These are phyloP conservation scores for Calliopsis andreniformis DNA, from an alignment of 1,140 invertebrate genomes.

Conservation along the genomic window DNA sequence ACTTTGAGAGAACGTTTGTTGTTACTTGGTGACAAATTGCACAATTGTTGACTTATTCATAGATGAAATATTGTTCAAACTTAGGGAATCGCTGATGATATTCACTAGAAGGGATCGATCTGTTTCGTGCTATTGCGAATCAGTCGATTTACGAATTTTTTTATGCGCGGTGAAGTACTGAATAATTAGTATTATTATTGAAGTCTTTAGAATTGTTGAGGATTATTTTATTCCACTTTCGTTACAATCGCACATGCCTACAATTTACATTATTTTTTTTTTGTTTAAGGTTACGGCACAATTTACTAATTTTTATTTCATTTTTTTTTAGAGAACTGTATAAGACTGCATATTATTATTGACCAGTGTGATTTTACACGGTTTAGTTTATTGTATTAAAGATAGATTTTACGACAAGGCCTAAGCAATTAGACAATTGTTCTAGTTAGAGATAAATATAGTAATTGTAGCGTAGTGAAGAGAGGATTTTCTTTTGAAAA, in stretches of 20 bases:
- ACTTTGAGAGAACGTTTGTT: neutral
- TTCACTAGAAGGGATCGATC: neutral
- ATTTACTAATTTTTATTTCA: neutral
- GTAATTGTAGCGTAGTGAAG: neutral
- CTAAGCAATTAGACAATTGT: neutral
- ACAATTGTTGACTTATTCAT: too few relatives aligned
- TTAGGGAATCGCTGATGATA: neutral
- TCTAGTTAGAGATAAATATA: neutral
- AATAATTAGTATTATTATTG: neutral
- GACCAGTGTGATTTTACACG: slow-evolving; percentile 12
- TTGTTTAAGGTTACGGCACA: neutral
- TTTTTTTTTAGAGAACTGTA: neutral
- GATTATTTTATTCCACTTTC: neutral
- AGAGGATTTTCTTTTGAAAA: neutral
- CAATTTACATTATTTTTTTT: neutral
- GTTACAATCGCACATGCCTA: too few relatives aligned
- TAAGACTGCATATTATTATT: slow-evolving; percentile 35
- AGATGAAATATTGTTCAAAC: neutral
- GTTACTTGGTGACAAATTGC: too few relatives aligned
- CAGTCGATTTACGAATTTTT: neutral
- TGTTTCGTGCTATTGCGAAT: neutral
- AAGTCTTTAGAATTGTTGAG: neutral
- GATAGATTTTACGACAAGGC: neutral
- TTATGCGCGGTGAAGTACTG: neutral
- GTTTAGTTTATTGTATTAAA: neutral